Conservation (phyloP, 2,113 vertebrate genomes). For the Ophiodon elongatus region DNA sequence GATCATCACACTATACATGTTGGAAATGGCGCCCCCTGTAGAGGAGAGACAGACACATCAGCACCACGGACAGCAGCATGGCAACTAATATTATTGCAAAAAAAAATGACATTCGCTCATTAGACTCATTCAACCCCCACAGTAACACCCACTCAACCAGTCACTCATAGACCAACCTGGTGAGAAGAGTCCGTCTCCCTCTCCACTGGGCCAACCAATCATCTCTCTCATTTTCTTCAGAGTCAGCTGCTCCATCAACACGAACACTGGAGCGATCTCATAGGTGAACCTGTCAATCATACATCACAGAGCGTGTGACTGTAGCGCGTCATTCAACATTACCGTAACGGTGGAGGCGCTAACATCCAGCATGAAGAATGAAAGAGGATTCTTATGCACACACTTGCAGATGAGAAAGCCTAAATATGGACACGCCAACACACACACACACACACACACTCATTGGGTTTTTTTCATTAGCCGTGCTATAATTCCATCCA, state of each 20-base stretch:
- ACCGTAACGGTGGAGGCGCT: not conserved
- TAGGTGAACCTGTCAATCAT: constrained; percentile 94
- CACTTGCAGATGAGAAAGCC: constrained; percentile 8
- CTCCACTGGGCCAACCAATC: constrained; percentile 94
- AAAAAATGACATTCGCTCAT: not conserved
- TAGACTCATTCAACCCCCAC: not conserved
- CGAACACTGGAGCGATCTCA: constrained; percentile 98
- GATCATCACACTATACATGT: constrained; percentile 99
- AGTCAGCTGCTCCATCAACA: constrained; percentile 99
- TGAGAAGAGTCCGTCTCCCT: constrained; percentile 98
- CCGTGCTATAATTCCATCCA: constrained; percentile 49
- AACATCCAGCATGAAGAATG: not conserved
- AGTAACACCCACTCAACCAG: not conserved
- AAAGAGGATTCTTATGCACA: constrained; percentile 21
- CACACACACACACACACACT: constrained; percentile 24
- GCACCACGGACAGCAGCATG: constrained; percentile 34
- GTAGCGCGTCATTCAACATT: not conserved
- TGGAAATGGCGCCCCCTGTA: constrained; percentile 96
- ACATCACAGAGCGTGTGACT: not conserved
- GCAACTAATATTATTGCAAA: not conserved
- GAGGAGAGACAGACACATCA: constrained; percentile 50
- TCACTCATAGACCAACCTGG: constrained; percentile 84
- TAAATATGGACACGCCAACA: not conserved
- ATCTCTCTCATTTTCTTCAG: constrained; percentile 99
- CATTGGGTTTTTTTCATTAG: constrained; percentile 65